Evolutionary conservation across 2,797 vertebrate species (phyloP), one percentile per base, ranked within the genome.

Genomic region (Darevskia nairensis): DNA sequence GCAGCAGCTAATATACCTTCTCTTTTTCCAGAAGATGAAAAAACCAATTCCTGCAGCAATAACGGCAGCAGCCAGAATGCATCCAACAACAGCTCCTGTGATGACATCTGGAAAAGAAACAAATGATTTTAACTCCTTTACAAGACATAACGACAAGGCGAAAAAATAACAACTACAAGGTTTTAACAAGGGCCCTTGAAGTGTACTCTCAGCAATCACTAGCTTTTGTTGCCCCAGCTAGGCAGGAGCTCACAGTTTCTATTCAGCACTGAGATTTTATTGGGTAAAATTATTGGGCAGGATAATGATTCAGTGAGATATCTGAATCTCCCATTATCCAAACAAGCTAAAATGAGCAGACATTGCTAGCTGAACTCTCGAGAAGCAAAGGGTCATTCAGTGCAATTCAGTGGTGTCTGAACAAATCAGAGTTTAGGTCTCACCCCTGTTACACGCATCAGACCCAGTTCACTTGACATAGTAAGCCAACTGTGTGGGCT

Each of bases 21-120:
- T 96, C 92, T 93, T 97, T 75, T 91, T 96, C 97, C 97, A 97
- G 94, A 97, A 96, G 90, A 97, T 93, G 92, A 97, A 96, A 39
- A 19, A 19, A 3, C 92, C 93, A 23, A 92, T 94, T 50, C 96
- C 21, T 44, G 93, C 59, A 0, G 94, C 92, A 9, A 96, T 94
- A 72, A 95, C 94, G 86, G 96, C 3, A 39, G 95, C 61, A 59
- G 94, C 96, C 44, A 97, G 93, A 92, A 97, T 93, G 68, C 96
- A 96, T 6, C 97, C 97, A 29, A 97, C 93, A 55, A 97, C 95
- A 0, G 95, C 97, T 93, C 97, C 97, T 50, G 89, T 94, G 89
- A 97, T 95, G 85, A 97, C 93, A 64, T 94, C 97, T 97, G 92
- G 80, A n/a, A 59, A 7, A 81, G 84, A 82, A 74, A 46, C 6